Conservation (phyloP, 1,140 invertebrate species). For the Papilio polytes region DNA sequence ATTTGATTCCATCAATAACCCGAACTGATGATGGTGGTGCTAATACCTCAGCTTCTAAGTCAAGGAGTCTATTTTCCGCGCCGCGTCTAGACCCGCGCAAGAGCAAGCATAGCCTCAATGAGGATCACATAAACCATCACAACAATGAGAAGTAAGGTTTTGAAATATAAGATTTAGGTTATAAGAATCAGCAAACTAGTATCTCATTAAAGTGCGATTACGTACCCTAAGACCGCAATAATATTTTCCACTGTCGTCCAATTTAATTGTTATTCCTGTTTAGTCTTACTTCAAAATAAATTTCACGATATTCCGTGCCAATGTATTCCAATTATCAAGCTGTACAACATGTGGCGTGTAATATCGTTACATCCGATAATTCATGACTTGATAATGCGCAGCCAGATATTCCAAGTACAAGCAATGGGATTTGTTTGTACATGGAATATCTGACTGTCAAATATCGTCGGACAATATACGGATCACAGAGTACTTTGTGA, state of each 20-base stretch:
- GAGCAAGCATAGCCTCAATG: slow-evolving; percentile 94
- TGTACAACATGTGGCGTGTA: no score
- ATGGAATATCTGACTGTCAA: no score
- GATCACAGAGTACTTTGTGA: no score
- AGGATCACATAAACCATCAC: slow-evolving; percentile 94
- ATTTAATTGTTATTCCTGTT: slow-evolving; percentile 89
- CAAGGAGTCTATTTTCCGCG: slow-evolving; percentile 83
- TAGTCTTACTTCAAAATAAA: slow-evolving; percentile 89
- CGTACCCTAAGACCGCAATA: slow-evolving; percentile 91
- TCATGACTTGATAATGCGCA: no score
- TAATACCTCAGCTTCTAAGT: slow-evolving; percentile 80
- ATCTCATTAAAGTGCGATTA: slow-evolving; percentile 43
- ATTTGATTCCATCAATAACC: slow-evolving; percentile 89
- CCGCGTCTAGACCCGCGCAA: slow-evolving; percentile 91
- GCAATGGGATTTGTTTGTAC: no score
- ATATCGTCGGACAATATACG: no score
- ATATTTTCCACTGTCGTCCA: slow-evolving; percentile 92
- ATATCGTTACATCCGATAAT: no score
- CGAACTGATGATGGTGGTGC: slow-evolving; percentile 81
- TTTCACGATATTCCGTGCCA: slow-evolving; percentile 84
- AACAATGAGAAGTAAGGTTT: slow-evolving; percentile 91
- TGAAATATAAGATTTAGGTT: slow-evolving; percentile 54
- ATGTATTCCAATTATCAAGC: no score
- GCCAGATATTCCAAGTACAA: no score
- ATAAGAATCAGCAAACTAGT: not conserved